A percentile compares a stretch with the other conserved stretches of the same genome.
phyloP scores from a whole-genome alignment of 2,113 vertebrate genomes.

The Eonycteris spelaea region DNA sequence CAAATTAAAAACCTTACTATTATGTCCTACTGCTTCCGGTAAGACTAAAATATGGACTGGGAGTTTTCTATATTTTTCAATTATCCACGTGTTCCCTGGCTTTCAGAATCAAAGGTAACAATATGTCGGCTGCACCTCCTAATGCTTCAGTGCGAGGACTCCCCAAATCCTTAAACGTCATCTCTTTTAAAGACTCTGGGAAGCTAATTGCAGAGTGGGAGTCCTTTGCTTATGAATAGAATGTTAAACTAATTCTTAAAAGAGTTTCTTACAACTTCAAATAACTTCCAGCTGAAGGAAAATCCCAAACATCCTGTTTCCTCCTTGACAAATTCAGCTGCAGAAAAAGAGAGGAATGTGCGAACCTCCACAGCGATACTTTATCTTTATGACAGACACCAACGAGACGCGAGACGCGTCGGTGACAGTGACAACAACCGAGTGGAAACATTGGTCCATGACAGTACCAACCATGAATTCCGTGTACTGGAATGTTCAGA shows the following conservation, averaged over 20 bases:
- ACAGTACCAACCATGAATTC: not conserved
- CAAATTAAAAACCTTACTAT: not conserved
- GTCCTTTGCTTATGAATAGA: not conserved
- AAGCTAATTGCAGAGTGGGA: conserved; percentile 46
- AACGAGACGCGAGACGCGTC: not conserved
- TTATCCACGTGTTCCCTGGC: not conserved
- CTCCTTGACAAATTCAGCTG: not conserved
- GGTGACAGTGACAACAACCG: not conserved
- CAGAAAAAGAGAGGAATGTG: not conserved
- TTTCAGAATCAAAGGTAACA: conserved; percentile 21
- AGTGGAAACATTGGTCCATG: not conserved
- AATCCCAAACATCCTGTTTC: not conserved
- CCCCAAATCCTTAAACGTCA: not conserved
- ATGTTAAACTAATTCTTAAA: not conserved
- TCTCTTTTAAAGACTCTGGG: not conserved
- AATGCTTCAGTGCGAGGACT: not conserved
- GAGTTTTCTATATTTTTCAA: not conserved
- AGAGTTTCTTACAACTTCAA: conserved; percentile 40
- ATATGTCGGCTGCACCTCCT: not conserved
- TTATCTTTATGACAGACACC: not conserved
- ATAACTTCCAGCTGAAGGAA: conserved; percentile 19
- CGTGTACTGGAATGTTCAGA: not conserved
- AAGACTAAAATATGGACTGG: not conserved
- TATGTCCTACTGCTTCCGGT: not conserved
- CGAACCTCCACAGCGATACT: not conserved